Base-by-base conservation (phyloP, 35 echinoderm and acorn worm species). In the Eucidaris tribuloides region DNA sequence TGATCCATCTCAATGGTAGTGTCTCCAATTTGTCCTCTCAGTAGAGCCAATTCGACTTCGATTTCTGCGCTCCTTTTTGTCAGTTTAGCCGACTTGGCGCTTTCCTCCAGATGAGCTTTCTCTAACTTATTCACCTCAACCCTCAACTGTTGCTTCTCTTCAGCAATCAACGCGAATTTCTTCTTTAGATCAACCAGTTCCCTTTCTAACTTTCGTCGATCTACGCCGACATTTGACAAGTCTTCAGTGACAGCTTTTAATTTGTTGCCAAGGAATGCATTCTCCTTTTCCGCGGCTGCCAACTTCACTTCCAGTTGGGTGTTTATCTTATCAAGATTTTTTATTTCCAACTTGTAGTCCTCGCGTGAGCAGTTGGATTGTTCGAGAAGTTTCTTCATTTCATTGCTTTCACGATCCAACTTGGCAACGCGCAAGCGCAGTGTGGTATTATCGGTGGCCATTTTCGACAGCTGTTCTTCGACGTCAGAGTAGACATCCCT, bases 391-490 rank as follows among this genome's bases (percentile, higher is more conserved):
- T 77, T 34, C 4, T 81, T 23, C 35, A 71, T 42, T 0, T 71
- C 54, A 41, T 61, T 68, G 33, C 71, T 87, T 36, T 94, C 87
- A 57, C 82, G 84, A 48, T 55, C 46, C 35, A 90, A 42, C 15
- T 89, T 90, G 5, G 35, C 58, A 7, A 90, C n/a, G 4, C 64
- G 76, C 11, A 82, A 50, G 33, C 77, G 74, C 32, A 90, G 64
- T n/a, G 41, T 62, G 44, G 83, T 81, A 45, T 94, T 90, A n/a
- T 94, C 87, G 38, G 89, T 79, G 45, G 68, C 88, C n/a, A 90
- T 55, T 71, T 74, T 85, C 27, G 81, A 46, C 36, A 90, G 27
- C 3, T 83, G 78, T 4, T 80, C 72, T 33, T 82, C 87, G 25
- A 94, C 62, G 44, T 90, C 82, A 6, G 84, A 62, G 68, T 94